Evolutionary conservation across 2,113 vertebrate species (phyloP), one percentile per base, ranked within the genome.

Genomic region (Aviceda subcristata): DNA sequence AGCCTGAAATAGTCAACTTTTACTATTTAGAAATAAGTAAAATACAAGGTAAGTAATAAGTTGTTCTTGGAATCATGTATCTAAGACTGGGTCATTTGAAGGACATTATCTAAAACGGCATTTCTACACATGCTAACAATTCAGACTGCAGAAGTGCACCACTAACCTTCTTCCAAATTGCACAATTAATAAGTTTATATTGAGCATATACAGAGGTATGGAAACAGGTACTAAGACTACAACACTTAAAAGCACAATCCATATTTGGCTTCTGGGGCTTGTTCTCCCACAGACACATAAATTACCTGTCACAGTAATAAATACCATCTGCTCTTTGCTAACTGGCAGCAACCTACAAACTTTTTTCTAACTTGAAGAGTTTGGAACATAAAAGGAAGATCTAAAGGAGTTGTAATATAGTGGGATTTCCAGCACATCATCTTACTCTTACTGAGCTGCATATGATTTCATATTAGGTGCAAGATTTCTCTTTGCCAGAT

Each of bases 291-390:
- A 87, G 77, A 92, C 75, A 91, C 50, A 87, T 43, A 68, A 87
- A 81, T 92, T 91, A 78, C 39, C 2, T 73, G 91, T 79, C 93
- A 95, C 76, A 91, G 73, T 60, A 95, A 96, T 79, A 96, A 96
- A 90, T 81, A 97, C 91, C 95, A 97, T 94, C 94, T 97, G 95
- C 51, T 96, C 77, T 92, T 94, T 89, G 64, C 87, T 87, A 94
- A 91, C 77, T 68, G 76, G 89, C 60, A 94, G 55, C 69, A 96
- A 92, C 43, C 46, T 87, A 91, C 39, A 23, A 87, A 91, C 73
- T 75, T 64, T 63, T 29, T 68, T 59, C 68, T 75, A 68, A 79
- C 27, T 85, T 78, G 10, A 71, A 59, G 60, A 85, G 43, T 81
- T 60, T 78, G 36, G 14, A 85, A 78, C 3, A 15, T 67, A 63